Base-by-base conservation (phyloP, 2,888 invertebrate species). In the Leucozona laternaria region DNA sequence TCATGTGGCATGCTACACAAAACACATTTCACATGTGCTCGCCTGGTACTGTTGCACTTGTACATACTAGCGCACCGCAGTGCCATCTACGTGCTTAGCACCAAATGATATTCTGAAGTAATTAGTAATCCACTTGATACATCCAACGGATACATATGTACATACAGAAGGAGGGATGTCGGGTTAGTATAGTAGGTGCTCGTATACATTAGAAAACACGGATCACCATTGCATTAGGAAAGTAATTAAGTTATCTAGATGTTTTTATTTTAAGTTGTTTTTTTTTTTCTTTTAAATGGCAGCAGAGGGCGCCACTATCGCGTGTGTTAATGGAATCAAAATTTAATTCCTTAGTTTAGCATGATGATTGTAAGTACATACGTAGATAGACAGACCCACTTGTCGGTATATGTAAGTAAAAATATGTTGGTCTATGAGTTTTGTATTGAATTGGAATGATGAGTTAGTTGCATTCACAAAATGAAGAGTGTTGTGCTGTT, bases 61-160 rank as follows among this genome's bases (percentile, higher is more conserved):
- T n/a, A n/a, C n/a, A n/a, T n/a, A n/a, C n/a, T n/a, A n/a, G n/a
- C 6, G 11, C 50, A 53, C 20, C 62, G n/a, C n/a, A 17, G 25
- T 15, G 60, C 57, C 60, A 73, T 68, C 68, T 62, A 37, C 31
- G 40, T 43, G 53, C 70, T 81, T 71, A 71, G 76, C 17, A 81
- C 57, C 58, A 73, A 82, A 78, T 79, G 79, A 84, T 79, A 79
- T 78, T 78, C 83, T 37, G 48, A 84, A 84, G 75, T 79, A 84
- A 84, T 84, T 84, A 84, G 83, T 64, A 79, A 84, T 83, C 78
- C 82, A 78, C 82, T 83, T 79, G 79, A 84, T 79, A 75, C 70
- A 75, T 79, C 68, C 75, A 55, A 58, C 66, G 34, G 58, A 78
- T 72, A n/a, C n/a, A n/a, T n/a, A n/a, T n/a, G n/a, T n/a, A n/a